phyloP scores from a whole-genome alignment of 1,140 invertebrate species.

The Bombus affinis region DNA sequence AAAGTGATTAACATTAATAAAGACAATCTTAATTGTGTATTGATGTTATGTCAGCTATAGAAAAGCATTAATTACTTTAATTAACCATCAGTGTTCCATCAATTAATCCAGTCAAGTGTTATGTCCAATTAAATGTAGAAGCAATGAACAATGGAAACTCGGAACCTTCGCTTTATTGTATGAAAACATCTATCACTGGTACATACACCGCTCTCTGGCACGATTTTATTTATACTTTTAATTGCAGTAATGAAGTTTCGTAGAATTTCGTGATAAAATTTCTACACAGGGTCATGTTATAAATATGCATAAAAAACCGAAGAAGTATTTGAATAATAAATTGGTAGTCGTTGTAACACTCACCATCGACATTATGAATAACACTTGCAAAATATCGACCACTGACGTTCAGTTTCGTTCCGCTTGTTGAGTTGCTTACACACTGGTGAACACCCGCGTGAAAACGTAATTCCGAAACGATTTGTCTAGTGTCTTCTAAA shows the following conservation, averaged over 20 bases:
- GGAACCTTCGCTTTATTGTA: not conserved
- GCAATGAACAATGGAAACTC: not conserved
- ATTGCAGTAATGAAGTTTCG: not conserved
- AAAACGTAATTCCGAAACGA: slow-evolving; percentile 14
- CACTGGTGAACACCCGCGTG: not conserved
- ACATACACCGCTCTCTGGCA: not conserved
- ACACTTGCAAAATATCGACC: not conserved
- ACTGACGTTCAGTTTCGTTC: not conserved
- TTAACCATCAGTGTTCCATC: slow-evolving; percentile 14
- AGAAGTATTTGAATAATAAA: not conserved
- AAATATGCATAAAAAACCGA: not conserved
- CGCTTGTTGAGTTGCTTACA: not conserved
- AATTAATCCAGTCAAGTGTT: slow-evolving; percentile 43
- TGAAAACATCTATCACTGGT: not conserved
- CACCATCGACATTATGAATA: slow-evolving; percentile 48
- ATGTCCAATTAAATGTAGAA: slow-evolving; percentile 21
- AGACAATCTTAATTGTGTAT: not conserved
- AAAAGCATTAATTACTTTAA: not conserved
- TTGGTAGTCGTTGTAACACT: slow-evolving; percentile 28
- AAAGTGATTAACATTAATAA: slow-evolving; percentile 3
- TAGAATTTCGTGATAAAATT: not conserved
- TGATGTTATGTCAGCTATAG: not conserved
- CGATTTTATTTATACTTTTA: not conserved
- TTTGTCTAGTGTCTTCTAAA: slow-evolving; percentile 46
- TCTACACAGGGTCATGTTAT: not conserved